Percentiles rank a stretch among this genome's conserved stretches.
Conservation (phyloP, 2,888 invertebrate species). For the Beris chalybata region DNA sequence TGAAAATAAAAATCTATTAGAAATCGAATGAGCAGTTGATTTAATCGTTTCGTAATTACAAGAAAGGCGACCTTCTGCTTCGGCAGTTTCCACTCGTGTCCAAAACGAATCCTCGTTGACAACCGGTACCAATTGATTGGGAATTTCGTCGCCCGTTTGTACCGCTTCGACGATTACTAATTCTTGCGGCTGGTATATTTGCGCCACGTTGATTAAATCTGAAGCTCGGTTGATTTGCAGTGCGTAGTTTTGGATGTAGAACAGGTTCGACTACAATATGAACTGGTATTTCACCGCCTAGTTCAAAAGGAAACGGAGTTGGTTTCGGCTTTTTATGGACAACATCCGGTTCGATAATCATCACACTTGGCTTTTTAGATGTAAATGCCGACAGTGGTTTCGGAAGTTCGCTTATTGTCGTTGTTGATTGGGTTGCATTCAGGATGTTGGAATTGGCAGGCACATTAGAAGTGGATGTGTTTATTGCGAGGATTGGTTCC, state of each 20-base stretch:
- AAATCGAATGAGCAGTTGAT: background rate
- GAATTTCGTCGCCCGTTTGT: background rate
- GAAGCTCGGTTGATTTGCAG: background rate
- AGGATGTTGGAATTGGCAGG: background rate
- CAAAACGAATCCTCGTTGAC: constrained; percentile 41
- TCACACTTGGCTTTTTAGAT: constrained; percentile 19
- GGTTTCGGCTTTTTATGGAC: background rate
- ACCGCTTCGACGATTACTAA: background rate
- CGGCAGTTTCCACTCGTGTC: constrained; percentile 47
- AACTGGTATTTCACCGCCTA: constrained; percentile 23
- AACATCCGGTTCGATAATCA: background rate
- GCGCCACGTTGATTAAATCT: background rate
- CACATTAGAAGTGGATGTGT: background rate
- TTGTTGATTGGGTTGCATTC: no score
- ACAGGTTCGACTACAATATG: constrained; percentile 11
- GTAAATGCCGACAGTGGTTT: background rate
- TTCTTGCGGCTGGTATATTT: background rate
- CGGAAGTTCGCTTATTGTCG: no score
- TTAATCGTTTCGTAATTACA: constrained; percentile 15
- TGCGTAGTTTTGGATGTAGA: background rate
- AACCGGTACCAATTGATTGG: background rate
- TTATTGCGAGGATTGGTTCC: background rate
- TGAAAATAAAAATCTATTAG: constrained; percentile 3
- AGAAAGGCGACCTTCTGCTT: constrained; percentile 39
- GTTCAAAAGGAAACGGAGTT: background rate